Evolutionary conservation across 1,140 invertebrate genomes (phyloP), one percentile per base, ranked within the genome.

Genomic region (Lordiphosa clarofinis): DNA sequence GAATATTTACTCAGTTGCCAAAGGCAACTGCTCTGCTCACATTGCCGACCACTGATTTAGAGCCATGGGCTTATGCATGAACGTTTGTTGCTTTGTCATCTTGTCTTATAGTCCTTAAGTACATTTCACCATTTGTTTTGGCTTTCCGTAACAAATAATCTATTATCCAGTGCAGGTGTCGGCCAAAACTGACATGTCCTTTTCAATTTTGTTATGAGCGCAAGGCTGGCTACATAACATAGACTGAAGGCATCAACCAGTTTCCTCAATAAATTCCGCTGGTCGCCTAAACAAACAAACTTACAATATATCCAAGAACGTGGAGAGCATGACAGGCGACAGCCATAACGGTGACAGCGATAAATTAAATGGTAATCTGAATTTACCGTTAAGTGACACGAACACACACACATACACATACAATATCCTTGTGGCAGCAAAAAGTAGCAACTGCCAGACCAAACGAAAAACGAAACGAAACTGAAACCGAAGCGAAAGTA

Each of bases 331-430:
- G 78, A 84, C 78, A 84, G 78, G 78, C 79, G 78, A 84, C 78
- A 84, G 78, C 79, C 79, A 84, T 84, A 84, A 84, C 79, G 78
- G 73, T 84, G 78, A 84, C 79, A 84, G 78, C 78, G 73, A 84
- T 84, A 84, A 84, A 84, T 84, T 84, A 84, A 84, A 84, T 78
- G 78, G 74, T 84, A 84, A 84, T 84, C 84, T 84, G 79, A 84
- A 84, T 84, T 84, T 84, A 84, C 78, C 78, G 78, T 84, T 78
- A 76, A 84, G 60, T 84, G 78, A 78, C 78, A 84, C 78, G 78
- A 84, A 84, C 78, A 36, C n/a, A 52, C 13, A 49, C 31, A 24
- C 13, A 39, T 11, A 40, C 55, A 60, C 36, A 59, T 15, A 57
- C 50, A 40, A 37, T 54, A 44, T 50, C 24, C 42, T 44, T 57